Percentiles rank a stretch among this genome's conserved stretches.
phyloP scores from a whole-genome alignment of 2,888 invertebrate genomes.

The Netelia virgata region DNA sequence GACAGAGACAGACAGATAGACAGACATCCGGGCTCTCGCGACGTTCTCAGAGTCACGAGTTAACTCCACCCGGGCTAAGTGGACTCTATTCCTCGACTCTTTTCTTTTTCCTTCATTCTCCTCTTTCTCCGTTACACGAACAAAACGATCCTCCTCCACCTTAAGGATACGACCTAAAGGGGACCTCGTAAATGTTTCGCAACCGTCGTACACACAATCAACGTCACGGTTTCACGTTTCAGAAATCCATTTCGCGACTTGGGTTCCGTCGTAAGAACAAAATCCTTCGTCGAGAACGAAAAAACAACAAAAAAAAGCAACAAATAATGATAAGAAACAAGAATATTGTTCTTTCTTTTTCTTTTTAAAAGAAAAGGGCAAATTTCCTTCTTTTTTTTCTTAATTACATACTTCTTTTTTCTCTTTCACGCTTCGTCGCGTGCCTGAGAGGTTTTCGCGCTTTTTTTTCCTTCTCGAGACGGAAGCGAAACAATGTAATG shows the following conservation, averaged over 20 bases:
- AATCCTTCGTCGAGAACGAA: constrained; percentile 40
- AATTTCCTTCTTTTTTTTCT: neutral
- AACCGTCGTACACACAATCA: constrained; percentile 54
- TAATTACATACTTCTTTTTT: neutral
- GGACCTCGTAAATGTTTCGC: constrained; percentile 38
- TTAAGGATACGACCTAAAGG: constrained; percentile 57
- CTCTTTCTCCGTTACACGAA: constrained; percentile 8
- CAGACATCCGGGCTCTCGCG: neutral
- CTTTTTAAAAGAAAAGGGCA: neutral
- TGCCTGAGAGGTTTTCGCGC: neutral
- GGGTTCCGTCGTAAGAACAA: constrained; percentile 61
- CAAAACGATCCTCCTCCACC: constrained; percentile 50
- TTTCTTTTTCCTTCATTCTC: constrained; percentile 17
- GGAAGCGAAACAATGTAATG: constrained; percentile 60
- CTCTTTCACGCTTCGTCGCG: constrained; percentile 20
- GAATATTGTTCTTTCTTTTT: neutral
- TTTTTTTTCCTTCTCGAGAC: constrained; percentile 18
- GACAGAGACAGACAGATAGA: constrained; percentile 1
- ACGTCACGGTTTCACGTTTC: constrained; percentile 64
- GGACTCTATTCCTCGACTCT: constrained; percentile 58
- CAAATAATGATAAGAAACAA: neutral
- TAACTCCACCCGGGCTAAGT: constrained; percentile 58
- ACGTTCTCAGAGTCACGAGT: constrained; percentile 55
- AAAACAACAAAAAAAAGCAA: neutral
- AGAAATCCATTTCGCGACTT: constrained; percentile 68